Evolutionary conservation across 2,888 invertebrate species (phyloP), one percentile per base, ranked within the genome.

Genomic region (Platerodrilus igneus): DNA sequence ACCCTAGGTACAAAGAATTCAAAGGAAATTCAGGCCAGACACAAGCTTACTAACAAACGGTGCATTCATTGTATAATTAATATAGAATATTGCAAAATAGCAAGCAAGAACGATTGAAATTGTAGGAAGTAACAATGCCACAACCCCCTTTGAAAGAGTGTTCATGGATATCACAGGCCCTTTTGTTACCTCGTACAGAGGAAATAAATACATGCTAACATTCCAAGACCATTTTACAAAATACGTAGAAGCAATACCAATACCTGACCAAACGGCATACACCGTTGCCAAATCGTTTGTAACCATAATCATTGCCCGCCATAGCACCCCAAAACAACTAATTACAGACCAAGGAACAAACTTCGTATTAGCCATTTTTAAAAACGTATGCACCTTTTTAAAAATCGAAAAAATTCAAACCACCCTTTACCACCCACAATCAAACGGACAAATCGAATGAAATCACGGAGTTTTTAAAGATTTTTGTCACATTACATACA

Each of bases 371-470:
- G 28, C 41, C 4, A n/a, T 60, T 9, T 48, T 61, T 7, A 48
- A 47, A 20, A 44, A 55, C 19, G 34, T 57, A 2, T 55, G 56
- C 16, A 41, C 47, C 30, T 19, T 48, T 7, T 30, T 61, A 9
- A 34, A 45, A 1, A 56, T 60, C 4, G 29, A 48, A 9, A 53
- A 50, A 31, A 16, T 57, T 4, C 46, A 50, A 22, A 60, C 57
- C 2, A 50, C 56, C 1, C 38, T 57, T 3, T 59, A 58, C 35
- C 55, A 56, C 16, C 58, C 63, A 4, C 40, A 47, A 9, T 34
- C 51, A 2, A 64, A 64, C 31, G 61, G 59, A 3, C 39, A 52
- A 21, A 39, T 62, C 1, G 63, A 63, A 35, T 20, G 61, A 21
- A 42, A 51, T 20, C 61, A 62, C 21, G 29, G 58, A 22, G 44